Conservation (phyloP, 2,113 vertebrate species). For the Elachura formosa region DNA sequence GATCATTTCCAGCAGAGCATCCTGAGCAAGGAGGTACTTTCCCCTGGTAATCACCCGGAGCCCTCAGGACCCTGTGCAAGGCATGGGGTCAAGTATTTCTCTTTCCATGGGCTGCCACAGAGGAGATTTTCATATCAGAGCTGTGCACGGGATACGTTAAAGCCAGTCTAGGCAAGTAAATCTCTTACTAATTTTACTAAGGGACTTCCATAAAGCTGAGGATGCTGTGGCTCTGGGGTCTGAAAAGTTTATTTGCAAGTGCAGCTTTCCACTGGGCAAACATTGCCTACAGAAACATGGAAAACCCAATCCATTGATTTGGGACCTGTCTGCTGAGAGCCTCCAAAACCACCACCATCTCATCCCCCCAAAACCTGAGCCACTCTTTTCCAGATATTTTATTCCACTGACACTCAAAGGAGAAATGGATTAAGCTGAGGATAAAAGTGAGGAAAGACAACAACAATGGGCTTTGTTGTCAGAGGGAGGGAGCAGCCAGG, state of each 20-base stretch:
- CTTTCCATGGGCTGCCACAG: background rate
- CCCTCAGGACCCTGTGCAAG: background rate
- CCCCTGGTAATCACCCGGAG: background rate
- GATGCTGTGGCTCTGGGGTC: background rate
- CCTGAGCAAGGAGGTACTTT: background rate
- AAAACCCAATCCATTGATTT: background rate
- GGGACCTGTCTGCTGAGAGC: background rate
- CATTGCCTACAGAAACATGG: rapidly evolving
- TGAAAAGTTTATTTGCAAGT: background rate
- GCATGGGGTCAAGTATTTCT: background rate
- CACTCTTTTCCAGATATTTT: conserved; percentile 67
- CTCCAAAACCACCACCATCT: background rate
- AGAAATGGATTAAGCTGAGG: conserved; percentile 69
- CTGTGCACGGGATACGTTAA: background rate
- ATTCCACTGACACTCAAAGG: conserved; percentile 43
- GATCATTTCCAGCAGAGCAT: background rate
- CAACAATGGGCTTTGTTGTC: conserved; percentile 74
- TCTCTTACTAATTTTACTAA: background rate
- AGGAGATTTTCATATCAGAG: background rate
- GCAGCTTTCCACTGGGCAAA: background rate
- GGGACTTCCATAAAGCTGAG: background rate
- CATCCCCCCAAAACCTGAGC: conserved; percentile 7
- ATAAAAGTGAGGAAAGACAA: conserved; percentile 64
- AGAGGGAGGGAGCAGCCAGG: conserved; percentile 54
- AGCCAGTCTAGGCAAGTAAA: background rate